Conservation (phyloP, 2,113 vertebrate species). For the Penelope pileata region DNA sequence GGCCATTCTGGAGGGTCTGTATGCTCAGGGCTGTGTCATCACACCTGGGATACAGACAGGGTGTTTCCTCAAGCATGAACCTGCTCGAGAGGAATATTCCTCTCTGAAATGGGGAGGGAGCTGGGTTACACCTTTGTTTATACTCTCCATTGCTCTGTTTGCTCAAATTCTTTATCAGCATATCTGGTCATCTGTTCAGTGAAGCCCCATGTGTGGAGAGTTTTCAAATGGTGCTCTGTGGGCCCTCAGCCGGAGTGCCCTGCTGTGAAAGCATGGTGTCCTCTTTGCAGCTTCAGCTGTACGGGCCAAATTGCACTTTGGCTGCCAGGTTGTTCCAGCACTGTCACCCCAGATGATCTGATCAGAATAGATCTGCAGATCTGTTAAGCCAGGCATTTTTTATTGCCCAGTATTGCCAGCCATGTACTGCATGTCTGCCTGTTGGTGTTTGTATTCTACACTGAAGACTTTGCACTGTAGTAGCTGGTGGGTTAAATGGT, state of each 20-base stretch:
- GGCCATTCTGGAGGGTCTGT: neutral
- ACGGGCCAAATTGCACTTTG: neutral
- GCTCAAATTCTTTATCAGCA: rapidly evolving
- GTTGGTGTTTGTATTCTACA: neutral
- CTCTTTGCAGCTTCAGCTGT: neutral
- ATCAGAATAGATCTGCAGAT: neutral
- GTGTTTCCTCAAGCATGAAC: neutral
- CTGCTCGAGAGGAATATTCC: neutral
- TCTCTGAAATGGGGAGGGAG: neutral
- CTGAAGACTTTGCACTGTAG: neutral
- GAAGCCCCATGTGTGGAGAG: neutral
- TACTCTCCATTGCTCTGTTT: neutral
- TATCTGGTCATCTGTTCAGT: neutral
- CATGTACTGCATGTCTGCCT: rapidly evolving
- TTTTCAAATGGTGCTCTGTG: neutral
- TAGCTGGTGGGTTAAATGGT: neutral
- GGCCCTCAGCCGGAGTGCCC: neutral
- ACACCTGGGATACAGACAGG: neutral
- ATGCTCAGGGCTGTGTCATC: neutral
- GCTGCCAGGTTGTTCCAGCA: neutral
- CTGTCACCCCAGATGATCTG: neutral
- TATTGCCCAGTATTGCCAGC: neutral
- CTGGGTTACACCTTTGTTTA: neutral
- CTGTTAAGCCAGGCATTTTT: neutral
- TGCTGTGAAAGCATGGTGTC: neutral